Evolutionary conservation across 2,888 invertebrate species (phyloP), one percentile per base, ranked within the genome.

Genomic region (Watsonalla binaria): DNA sequence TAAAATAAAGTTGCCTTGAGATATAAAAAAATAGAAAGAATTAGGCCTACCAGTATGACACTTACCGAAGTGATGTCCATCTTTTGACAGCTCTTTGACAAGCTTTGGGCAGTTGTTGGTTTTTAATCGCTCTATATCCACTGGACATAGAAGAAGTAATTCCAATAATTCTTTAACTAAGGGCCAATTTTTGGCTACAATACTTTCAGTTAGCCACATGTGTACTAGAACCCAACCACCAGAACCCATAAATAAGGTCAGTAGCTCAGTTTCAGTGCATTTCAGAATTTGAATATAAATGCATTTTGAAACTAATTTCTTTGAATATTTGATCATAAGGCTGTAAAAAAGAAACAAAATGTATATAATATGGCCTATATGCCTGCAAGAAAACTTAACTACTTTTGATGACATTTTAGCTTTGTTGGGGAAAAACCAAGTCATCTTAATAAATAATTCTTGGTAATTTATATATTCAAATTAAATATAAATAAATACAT

Each of bases 241-340:
- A 56, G 94, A 94, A 56, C 94, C 93, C 95, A 98, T 96, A 81
- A 98, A 98, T 92, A 95, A 93, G 58, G 95, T 95, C 53, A 98
- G 91, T 58, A 98, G 91, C 61, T 96, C 95, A 6, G 94, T 93
- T 76, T 95, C 94, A 9, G 98, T 97, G 60, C 95, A 95, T 84
- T 96, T 96, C 56, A 98, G 89, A 73, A 98, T 98, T 82, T 98
- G 96, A 70, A 98, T 94, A 78, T 98, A 98, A 73, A 98, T 96
- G 90, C 98, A 98, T 92, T 97, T 97, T 68, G 97, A 97, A 53
- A 98, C 98, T 65, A 98, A 92, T 85, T 98, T 98, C 82, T 96
- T 97, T 0, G 98, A 98, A 91, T 96, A 97, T 84, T 98, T 97
- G 49, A 95, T 96, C 98, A 98, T 98, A 77, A 98, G 93, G 81